phyloP scores from a whole-genome alignment of 2,888 invertebrate genomes.

The Melipona beecheii region DNA sequence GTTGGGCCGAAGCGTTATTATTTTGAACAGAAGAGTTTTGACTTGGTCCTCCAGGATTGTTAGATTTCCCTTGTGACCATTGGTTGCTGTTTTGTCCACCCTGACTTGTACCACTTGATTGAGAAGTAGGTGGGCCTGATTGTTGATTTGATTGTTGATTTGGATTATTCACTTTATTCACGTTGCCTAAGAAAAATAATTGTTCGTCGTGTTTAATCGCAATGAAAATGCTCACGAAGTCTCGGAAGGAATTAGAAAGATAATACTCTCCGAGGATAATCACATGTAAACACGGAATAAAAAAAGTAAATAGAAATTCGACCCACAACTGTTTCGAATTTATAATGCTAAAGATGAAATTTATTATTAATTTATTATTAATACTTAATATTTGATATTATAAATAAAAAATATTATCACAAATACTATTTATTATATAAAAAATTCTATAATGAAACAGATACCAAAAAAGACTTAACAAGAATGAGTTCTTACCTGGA shows the following conservation, averaged over 20 bases:
- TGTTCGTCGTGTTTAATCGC: no score
- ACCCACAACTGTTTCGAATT: no score
- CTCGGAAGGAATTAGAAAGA: no score
- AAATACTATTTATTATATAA: no score
- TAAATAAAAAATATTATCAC: no score
- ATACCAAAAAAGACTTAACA: not conserved
- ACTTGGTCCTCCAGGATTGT: conserved; percentile 76
- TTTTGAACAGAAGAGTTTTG: conserved; percentile 79
- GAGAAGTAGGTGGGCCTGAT: conserved; percentile 84
- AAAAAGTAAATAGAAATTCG: not conserved
- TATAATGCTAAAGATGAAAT: no score
- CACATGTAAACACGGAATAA: not conserved
- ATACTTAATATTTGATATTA: not conserved
- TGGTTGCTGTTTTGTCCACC: conserved; percentile 79
- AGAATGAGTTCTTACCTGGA: conserved; percentile 70
- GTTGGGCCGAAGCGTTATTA: conserved; percentile 77
- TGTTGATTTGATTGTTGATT: conserved; percentile 84
- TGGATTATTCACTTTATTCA: conserved; percentile 84
- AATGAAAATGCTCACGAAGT: no score
- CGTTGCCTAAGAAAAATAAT: conserved; percentile 70
- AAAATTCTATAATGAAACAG: no score
- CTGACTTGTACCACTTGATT: conserved; percentile 82
- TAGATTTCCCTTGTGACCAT: conserved; percentile 81
- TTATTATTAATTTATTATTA: no score
- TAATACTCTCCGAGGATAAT: no score